Base-by-base conservation (phyloP, 2,888 invertebrate genomes). In the Yponomeuta cagnagella region DNA sequence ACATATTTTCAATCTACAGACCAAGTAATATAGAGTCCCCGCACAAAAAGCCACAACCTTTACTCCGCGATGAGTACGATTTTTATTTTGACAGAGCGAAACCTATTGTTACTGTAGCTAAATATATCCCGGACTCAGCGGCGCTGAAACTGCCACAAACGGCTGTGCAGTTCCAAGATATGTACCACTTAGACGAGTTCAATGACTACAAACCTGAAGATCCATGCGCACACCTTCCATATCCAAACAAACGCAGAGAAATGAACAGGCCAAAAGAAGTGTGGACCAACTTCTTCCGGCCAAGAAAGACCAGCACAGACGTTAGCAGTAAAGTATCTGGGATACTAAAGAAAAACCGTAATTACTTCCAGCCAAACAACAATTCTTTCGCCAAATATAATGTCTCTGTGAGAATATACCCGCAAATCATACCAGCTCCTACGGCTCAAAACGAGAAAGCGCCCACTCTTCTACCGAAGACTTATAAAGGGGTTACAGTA, bases 111-210 rank as follows among this genome's bases (percentile, higher is more conserved):
- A 15, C 15, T 15, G 15, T 58, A 12, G 15, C 52, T 58, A 58
- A 58, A 58, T 58, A 58, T 15, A 58, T 58, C 52, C 52, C 52
- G 15, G 15, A 58, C 52, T 12, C 15, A 4, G 15, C 9, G 2
- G 12, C 12, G 33, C 77, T 58, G 15, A 58, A 58, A 58, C 15
- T 12, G 3, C 15, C 15, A 12, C 52, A 58, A 15, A 58, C 52
- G 4, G 12, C 15, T 12, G 15, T 58, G 5, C 52, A 58, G 52
- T 58, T 3, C 5, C 52, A 58, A 58, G 52, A 58, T 15, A 58
- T 58, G 52, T 58, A 58, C 15, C 52, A 58, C 52, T 15, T 58
- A 5, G 52, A 58, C 15, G 52, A 58, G 52, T 12, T 58, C 1
- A 58, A 58, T 58, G 52, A 58, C 4, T 58, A 58, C 15, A 58